A percentile compares a stretch with the other conserved stretches of the same genome.
phyloP scores from a whole-genome alignment of 2,888 invertebrate genomes.

The Frankliniella fusca region DNA sequence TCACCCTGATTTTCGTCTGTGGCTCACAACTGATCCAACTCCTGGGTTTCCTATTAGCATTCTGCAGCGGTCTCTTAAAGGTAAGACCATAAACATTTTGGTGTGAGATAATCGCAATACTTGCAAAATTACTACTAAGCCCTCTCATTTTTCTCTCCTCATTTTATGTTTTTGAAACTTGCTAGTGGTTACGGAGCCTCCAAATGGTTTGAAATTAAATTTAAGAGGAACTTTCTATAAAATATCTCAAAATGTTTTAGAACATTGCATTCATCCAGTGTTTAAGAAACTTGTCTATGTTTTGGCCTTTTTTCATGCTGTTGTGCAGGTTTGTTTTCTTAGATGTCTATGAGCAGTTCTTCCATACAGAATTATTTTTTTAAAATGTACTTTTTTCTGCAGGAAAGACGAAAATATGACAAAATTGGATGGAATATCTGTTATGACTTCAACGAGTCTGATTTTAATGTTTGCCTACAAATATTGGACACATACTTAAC shows the following conservation, averaged over 20 bases:
- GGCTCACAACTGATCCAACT: conserved; percentile 89
- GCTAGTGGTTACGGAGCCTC: conserved; percentile 86
- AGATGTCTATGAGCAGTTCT: no score
- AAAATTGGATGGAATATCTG: conserved; percentile 93
- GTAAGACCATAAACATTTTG: conserved; percentile 45
- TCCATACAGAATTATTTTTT: conserved; percentile 23
- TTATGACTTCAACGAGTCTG: conserved; percentile 91
- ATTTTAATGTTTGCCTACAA: conserved; percentile 82
- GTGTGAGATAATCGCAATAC: not conserved
- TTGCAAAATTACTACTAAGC: not conserved
- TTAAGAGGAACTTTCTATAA: conserved; percentile 84
- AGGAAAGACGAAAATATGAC: conserved; percentile 88
- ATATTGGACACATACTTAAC: conserved; percentile 81
- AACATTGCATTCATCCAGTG: conserved; percentile 68
- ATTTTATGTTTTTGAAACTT: conserved; percentile 37
- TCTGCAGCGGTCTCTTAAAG: conserved; percentile 78
- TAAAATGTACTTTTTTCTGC: conserved; percentile 35
- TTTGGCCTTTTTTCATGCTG: conserved; percentile 89
- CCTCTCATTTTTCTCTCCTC: no score
- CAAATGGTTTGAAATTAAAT: conserved; percentile 84
- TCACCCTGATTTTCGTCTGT: conserved; percentile 85
- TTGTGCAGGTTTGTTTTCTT: conserved; percentile 63
- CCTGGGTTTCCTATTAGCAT: conserved; percentile 82
- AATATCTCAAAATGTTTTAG: conserved; percentile 68
- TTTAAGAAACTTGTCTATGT: conserved; percentile 81